These are phyloP conservation scores for Chelmon rostratus DNA, from an alignment of 2,797 vertebrate genomes.

Conservation along the genomic window DNA sequence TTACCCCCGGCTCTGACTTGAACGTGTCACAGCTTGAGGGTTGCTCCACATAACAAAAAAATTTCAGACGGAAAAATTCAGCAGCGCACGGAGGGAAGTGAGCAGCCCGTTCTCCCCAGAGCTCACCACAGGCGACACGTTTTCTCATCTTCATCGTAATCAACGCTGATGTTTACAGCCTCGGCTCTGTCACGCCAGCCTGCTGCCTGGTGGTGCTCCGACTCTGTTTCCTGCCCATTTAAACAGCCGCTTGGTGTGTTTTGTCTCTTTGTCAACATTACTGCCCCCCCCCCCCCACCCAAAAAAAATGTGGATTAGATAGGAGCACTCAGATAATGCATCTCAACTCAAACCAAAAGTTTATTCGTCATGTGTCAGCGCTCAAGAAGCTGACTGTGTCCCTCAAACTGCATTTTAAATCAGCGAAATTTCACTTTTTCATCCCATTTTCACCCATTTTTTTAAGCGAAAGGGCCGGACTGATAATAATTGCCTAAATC, in stretches of 20 bases:
- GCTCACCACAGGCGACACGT: conserved; percentile 50
- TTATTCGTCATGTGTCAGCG: not conserved
- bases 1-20: conserved; percentile 5
- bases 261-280: not conserved
- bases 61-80: conserved; percentile 61
- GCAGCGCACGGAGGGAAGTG: conserved; percentile 23
- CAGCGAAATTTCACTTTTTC: no score
- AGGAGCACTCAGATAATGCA: not conserved
- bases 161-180: conserved; percentile 56
- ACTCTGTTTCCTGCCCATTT: not conserved
- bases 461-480: no score
- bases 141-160: conserved; percentile 59
- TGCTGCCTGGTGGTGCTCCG: not conserved
- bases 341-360: not conserved
- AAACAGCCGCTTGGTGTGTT: not conserved
- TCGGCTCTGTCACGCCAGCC: not conserved
- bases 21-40: conserved; percentile 55
- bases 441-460: no score
- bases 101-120: conserved; percentile 54
- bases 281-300: no score
- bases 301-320: not conserved
- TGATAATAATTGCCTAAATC: no score
- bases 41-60: conserved; percentile 57
- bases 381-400: not conserved
- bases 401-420: not conserved